Percentiles rank a stretch among this genome's conserved stretches.
phyloP scores from a whole-genome alignment of 2,113 vertebrate genomes.

The Eolophus roseicapilla region DNA sequence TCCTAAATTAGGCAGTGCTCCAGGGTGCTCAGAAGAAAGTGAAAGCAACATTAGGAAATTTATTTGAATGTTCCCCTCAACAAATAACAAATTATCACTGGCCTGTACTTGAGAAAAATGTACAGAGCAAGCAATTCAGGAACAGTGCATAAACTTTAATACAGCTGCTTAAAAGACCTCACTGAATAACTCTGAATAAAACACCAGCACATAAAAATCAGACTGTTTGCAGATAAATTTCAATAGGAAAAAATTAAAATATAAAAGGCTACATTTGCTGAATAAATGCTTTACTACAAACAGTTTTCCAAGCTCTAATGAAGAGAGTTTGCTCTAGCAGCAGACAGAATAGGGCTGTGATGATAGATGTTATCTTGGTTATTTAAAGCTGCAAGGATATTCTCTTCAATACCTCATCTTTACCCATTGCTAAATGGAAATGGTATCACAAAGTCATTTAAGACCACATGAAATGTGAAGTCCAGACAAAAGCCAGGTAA shows the following conservation, averaged over 20 bases:
- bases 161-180: neutral
- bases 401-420: neutral
- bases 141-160: neutral
- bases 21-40: neutral
- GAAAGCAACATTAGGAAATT: neutral
- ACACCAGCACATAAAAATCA: neutral
- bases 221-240: slow-evolving; percentile 16
- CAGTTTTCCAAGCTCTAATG: neutral
- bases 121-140: neutral
- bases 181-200: neutral
- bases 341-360: neutral
- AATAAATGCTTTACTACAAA: slow-evolving; percentile 5
- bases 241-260: neutral
- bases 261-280: neutral
- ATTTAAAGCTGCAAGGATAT: neutral
- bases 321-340: neutral
- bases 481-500: neutral
- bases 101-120: neutral
- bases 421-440: neutral
- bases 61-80: neutral
- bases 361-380: neutral
- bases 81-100: slow-evolving; percentile 2
- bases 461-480: neutral
- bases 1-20: neutral
- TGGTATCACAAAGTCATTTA: neutral